Percentiles rank a stretch among this genome's conserved stretches.
These are phyloP conservation scores for Actinostola sp. DNA, from an alignment of 92 coral and sea anemone species.

Conservation along the genomic window DNA sequence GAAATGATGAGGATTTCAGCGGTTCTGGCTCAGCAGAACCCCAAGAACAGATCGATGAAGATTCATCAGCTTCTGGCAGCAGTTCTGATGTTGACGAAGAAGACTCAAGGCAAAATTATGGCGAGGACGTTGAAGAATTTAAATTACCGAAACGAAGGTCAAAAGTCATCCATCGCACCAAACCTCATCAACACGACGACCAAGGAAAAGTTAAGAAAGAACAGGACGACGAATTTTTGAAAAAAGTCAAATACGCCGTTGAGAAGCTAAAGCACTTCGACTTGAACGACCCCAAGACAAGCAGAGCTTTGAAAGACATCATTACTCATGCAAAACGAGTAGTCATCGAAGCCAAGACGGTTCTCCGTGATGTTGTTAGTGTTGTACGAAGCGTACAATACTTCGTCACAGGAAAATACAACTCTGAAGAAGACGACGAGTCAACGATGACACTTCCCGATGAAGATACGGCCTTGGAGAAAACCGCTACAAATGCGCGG, in stretches of 20 bases:
- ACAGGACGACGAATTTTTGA: slow-evolving; percentile 27
- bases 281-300: slow-evolving; percentile 48
- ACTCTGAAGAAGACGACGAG: slow-evolving; percentile 10
- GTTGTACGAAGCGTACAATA: slow-evolving; percentile 62
- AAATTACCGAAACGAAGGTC: slow-evolving; percentile 11
- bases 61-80: not conserved
- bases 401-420: slow-evolving; percentile 49
- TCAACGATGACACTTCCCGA: slow-evolving; percentile 4
- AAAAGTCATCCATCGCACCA: not conserved
- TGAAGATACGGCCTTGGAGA: slow-evolving; percentile 2
- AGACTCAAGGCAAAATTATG: not conserved
- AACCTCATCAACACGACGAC: not conserved
- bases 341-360: slow-evolving; percentile 71
- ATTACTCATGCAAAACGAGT: slow-evolving; percentile 66
- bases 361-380: slow-evolving; percentile 62
- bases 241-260: slow-evolving; percentile 48
- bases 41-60: not conserved
- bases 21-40: slow-evolving; percentile 10
- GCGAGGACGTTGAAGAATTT: not conserved
- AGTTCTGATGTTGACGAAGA: not conserved
- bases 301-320: slow-evolving; percentile 57
- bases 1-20: not conserved
- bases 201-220: not conserved
- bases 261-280: slow-evolving; percentile 48
- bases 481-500: slow-evolving; percentile 25